A percentile compares a stretch with the other conserved stretches of the same genome.
These are phyloP conservation scores for Burhinus bistriatus DNA, from an alignment of 2,113 vertebrate species.

Conservation along the genomic window DNA sequence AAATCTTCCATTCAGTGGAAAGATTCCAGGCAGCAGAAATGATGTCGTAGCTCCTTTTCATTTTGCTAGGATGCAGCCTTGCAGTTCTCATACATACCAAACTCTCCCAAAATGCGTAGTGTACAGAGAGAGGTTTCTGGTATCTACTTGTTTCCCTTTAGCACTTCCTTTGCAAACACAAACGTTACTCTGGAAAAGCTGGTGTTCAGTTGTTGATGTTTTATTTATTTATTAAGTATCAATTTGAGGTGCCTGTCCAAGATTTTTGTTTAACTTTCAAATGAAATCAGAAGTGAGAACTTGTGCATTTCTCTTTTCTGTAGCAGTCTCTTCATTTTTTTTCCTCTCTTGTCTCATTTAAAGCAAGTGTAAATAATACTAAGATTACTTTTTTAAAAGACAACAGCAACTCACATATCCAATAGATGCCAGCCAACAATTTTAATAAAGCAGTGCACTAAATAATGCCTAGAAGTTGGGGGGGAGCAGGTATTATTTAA, in stretches of 20 bases:
- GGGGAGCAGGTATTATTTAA: not conserved
- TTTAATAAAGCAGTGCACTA: not conserved
- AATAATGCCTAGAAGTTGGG: not conserved
- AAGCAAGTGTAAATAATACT: not conserved
- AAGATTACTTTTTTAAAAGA: not conserved
- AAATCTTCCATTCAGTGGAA: not conserved
- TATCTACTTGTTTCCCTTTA: not conserved
- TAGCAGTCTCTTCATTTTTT: not conserved
- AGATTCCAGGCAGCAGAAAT: not conserved
- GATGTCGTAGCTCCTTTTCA: not conserved
- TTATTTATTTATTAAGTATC: not conserved
- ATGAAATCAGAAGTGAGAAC: not conserved
- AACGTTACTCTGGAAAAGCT: not conserved
- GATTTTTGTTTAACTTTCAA: not conserved
- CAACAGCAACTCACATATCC: not conserved
- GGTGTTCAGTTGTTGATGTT: not conserved
- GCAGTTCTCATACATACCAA: not conserved
- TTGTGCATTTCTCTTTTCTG: not conserved
- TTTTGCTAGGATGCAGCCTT: not conserved
- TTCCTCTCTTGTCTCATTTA: not conserved
- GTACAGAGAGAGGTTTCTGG: not conserved
- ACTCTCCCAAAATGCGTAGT: not conserved
- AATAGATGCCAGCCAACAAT: not conserved
- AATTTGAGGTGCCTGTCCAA: not conserved
- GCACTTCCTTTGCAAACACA: not conserved